Conservation (phyloP, 2,797 vertebrate genomes). For the Brotula barbata region DNA sequence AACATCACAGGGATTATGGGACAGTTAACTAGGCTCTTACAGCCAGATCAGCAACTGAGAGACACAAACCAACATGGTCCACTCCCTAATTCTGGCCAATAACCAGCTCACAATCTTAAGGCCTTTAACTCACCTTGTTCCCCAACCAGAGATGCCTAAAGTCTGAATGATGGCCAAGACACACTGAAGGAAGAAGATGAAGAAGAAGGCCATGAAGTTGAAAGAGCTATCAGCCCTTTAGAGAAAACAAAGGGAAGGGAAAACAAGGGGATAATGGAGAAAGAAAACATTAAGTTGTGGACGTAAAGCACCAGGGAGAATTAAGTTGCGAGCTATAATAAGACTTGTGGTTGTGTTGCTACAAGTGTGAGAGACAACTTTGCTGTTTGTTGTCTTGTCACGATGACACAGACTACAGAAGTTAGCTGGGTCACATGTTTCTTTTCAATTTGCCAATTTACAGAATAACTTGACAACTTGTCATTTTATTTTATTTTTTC, state of each 20-base stretch:
- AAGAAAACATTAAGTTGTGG: too few relatives aligned
- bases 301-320: too few relatives aligned
- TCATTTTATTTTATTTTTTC: too few relatives aligned
- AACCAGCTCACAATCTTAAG: background rate
- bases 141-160: conserved; percentile 88
- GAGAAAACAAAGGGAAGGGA: conserved; percentile 17
- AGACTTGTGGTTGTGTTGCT: too few relatives aligned
- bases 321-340: too few relatives aligned
- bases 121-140: conserved; percentile 85
- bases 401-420: too few relatives aligned
- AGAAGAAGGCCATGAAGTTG: conserved; percentile 98
- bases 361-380: too few relatives aligned
- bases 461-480: too few relatives aligned
- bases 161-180: conserved; percentile 86
- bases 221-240: conserved; percentile 95
- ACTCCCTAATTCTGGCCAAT: background rate
- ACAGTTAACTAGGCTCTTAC: background rate
- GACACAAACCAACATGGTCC: conserved; percentile 6
- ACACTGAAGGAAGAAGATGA: conserved; percentile 91
- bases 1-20: conserved; percentile 3
- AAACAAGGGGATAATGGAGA: conserved; percentile 14
- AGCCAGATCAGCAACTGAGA: background rate
- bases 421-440: too few relatives aligned
- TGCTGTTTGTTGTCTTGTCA: too few relatives aligned
- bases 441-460: too few relatives aligned